Evolutionary conservation across 2,797 vertebrate species (phyloP).

Genomic region (Muscicapa comitata): DNA sequence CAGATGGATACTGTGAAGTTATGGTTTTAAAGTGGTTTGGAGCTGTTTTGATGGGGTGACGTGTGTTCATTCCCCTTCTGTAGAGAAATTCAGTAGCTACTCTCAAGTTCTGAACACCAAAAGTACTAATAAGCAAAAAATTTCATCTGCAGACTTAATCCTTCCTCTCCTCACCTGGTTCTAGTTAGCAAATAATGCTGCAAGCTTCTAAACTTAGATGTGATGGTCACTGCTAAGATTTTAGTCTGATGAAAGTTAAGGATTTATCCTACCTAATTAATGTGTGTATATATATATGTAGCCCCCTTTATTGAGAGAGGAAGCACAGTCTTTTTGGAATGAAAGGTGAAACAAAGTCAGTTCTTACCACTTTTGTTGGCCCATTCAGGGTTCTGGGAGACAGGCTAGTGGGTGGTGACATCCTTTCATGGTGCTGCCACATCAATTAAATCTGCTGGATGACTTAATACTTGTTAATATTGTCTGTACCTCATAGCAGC

Average conservation of each 20-base stretch:
- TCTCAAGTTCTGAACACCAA: neutral
- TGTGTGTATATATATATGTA: neutral
- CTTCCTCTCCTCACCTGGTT: neutral
- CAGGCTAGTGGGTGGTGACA: neutral
- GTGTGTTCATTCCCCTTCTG: neutral
- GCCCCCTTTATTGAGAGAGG: neutral
- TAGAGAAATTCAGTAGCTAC: neutral
- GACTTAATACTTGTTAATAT: neutral
- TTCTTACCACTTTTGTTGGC: neutral
- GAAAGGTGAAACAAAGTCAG: neutral
- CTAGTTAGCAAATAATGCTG: neutral
- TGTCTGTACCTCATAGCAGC: neutral
- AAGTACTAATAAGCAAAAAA: neutral
- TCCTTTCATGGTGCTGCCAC: neutral
- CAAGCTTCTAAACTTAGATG: neutral
- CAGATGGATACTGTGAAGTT: neutral
- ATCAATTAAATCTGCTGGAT: neutral
- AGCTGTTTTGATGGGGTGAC: neutral
- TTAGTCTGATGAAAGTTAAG: neutral
- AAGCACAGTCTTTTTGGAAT: neutral
- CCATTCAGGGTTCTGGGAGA: neutral
- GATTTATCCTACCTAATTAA: neutral
- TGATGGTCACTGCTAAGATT: neutral
- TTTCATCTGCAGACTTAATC: neutral
- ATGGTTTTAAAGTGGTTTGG: fast-evolving